These are phyloP conservation scores for Pemphigus obesinymphae DNA, from an alignment of 1,140 invertebrate species.

Conservation along the genomic window DNA sequence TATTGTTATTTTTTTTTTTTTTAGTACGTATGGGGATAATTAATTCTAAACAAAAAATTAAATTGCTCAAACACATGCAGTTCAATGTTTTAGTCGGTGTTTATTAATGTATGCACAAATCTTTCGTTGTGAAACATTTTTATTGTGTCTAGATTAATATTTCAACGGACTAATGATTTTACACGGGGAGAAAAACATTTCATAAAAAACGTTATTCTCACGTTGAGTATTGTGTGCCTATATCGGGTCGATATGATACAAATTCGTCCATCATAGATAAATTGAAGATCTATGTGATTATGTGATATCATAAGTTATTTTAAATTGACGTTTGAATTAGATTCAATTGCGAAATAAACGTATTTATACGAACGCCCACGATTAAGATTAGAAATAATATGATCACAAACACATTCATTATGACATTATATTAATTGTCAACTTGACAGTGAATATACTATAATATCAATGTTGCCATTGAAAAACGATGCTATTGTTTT, in stretches of 20 bases:
- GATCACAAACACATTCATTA: background rate
- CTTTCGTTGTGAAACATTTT: background rate
- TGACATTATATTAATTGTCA: background rate
- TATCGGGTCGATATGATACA: no score
- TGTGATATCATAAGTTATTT: no score
- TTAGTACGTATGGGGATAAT: background rate
- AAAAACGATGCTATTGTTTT: background rate
- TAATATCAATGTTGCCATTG: background rate
- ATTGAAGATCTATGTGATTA: no score
- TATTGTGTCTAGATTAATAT: background rate
- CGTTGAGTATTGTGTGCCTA: no score
- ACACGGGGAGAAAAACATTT: background rate
- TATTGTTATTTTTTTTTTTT: background rate
- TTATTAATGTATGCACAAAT: background rate
- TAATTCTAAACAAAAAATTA: background rate
- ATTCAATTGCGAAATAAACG: background rate
- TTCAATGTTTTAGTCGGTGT: background rate
- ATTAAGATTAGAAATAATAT: background rate
- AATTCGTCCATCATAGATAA: no score
- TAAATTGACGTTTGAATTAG: background rate
- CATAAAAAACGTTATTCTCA: no score
- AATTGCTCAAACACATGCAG: background rate
- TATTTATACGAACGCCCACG: no score
- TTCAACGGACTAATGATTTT: background rate
- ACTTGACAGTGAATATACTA: background rate